These are phyloP conservation scores for Apamea monoglypha DNA, from an alignment of 2,888 invertebrate genomes.

Conservation along the genomic window DNA sequence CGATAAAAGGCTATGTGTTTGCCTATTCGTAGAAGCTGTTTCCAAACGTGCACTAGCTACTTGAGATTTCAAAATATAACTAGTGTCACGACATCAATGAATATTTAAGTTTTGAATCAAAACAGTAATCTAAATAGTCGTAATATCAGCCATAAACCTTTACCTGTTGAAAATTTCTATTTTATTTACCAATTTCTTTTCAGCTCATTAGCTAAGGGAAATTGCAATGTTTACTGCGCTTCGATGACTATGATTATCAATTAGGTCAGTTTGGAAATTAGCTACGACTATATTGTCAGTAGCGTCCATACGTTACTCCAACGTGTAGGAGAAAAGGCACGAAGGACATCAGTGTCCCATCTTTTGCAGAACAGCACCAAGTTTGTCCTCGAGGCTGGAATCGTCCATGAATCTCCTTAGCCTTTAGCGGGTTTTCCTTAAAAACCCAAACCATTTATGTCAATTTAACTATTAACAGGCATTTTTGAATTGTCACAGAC, in stretches of 20 bases:
- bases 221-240: background rate
- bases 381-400: background rate
- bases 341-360: background rate
- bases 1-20: background rate
- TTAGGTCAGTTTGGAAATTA: background rate
- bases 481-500: background rate
- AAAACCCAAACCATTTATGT: background rate
- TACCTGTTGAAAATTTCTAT: background rate
- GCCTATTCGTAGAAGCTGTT: background rate
- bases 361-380: background rate
- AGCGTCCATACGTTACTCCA: background rate
- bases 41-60: background rate
- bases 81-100: conserved; percentile 8
- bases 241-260: background rate
- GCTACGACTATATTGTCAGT: background rate
- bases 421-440: background rate
- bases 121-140: background rate
- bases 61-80: background rate
- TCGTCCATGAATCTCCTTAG: background rate
- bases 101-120: conserved; percentile 32
- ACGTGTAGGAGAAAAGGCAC: background rate
- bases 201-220: background rate
- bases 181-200: background rate
- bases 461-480: background rate
- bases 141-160: background rate